Evolutionary conservation across 2,888 invertebrate species (phyloP), one percentile per base, ranked within the genome.

Genomic region (Podabrus alpinus): DNA sequence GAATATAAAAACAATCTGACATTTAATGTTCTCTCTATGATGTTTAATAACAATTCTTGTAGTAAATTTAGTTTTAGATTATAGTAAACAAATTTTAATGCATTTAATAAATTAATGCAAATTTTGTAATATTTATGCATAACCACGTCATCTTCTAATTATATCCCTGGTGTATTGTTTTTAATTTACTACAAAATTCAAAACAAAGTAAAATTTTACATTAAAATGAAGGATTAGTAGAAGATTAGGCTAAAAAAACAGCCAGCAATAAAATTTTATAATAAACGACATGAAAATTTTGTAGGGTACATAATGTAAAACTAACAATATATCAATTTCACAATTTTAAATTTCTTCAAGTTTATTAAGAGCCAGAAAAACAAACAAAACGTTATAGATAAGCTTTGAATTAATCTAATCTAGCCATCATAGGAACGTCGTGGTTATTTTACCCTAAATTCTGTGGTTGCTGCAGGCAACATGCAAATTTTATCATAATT

Each of bases 81-180:
- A 45, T 45, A 45, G 73, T 73, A 73, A 73, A 73, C 68, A 73
- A 69, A 64, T 68, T 45, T 73, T 73, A 69, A 73, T 73, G 68
- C 69, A 73, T 66, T 73, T 73, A 45, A 73, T 73, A 73, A 73
- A 69, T 59, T 24, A 66, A 73, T 73, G 73, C 17, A 73, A 73
- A 73, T 73, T 73, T 73, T 69, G 62, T 45, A 59, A 69, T 68
- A 69, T 68, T 72, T 73, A 73, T 73, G 73, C 73, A 69, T 69
- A 73, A 69, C 68, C 73, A 73, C 73, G 73, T 17, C 62, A 64
- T 21, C 19, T 64, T 64, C 17, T 64, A 64, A 64, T 19, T 64
- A 17, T 64, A 64, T 19, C 16, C 62, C 62, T 64, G 7, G 62
- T 64, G 62, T 64, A 17, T 64, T 64, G 19, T 64, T 64, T 64